Conservation (phyloP, 1,140 invertebrate genomes). For the Scylla paramamosain region DNA sequence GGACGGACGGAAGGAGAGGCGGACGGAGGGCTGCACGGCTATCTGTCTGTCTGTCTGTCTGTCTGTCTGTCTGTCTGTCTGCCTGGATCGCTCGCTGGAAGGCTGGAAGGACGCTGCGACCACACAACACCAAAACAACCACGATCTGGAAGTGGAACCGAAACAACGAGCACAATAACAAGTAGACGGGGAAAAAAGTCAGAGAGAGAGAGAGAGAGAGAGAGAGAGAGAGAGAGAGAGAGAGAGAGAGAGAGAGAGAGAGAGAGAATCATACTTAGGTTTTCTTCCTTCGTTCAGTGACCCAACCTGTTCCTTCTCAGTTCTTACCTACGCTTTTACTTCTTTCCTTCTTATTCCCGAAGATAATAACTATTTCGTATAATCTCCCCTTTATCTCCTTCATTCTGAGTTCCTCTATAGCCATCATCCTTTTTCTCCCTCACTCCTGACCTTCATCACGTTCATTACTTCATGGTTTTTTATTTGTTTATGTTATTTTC, state of each 20-base stretch:
- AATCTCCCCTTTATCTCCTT: background rate
- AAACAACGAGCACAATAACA: background rate
- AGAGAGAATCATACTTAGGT: background rate
- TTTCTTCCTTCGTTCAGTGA: background rate
- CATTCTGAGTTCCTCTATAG: too few relatives aligned
- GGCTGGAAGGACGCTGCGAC: background rate
- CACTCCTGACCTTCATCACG: too few relatives aligned
- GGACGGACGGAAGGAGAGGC: background rate
- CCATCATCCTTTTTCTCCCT: too few relatives aligned
- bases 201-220: background rate
- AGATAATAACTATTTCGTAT: too few relatives aligned
- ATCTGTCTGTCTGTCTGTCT: too few relatives aligned
- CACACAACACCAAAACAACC: background rate
- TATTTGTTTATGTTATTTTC: too few relatives aligned
- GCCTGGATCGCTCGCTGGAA: background rate
- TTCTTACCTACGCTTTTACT: background rate
- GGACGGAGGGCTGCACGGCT: background rate
- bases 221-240: conserved; percentile 8
- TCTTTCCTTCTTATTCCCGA: background rate
- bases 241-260: conserved; percentile 20
- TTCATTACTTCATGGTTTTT: too few relatives aligned
- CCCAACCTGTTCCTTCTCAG: background rate
- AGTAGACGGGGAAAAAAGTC: background rate
- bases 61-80: background rate
- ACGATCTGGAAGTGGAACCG: background rate